Evolutionary conservation across 2,888 invertebrate species (phyloP).

Genomic region (Bruchidius siliquastri): DNA sequence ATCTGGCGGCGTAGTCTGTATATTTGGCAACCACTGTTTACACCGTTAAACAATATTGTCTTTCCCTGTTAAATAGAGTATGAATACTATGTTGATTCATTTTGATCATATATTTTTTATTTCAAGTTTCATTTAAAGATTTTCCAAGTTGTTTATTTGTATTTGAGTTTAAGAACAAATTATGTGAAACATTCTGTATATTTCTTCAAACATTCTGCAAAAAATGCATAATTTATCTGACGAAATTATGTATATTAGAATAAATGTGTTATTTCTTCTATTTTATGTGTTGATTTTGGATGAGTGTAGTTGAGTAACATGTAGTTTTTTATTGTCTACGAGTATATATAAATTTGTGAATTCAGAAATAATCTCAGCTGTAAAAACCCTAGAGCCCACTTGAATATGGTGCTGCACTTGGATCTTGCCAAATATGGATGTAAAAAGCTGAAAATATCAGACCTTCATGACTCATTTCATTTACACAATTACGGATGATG

Average conservation of each 20-base stretch:
- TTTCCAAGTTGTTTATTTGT: conserved; percentile 62
- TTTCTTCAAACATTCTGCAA: conserved; percentile 36
- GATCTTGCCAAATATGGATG: conserved; percentile 72
- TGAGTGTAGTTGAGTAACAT: conserved; percentile 69
- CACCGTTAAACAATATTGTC: no score
- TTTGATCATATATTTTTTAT: no score
- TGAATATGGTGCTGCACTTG: conserved; percentile 66
- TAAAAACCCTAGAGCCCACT: conserved; percentile 60
- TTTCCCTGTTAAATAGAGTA: no score
- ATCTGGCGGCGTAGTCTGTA: no score
- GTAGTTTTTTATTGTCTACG: conserved; percentile 68
- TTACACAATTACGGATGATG: no score
- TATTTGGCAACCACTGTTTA: no score
- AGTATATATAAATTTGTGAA: conserved; percentile 63
- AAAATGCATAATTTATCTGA: conserved; percentile 28
- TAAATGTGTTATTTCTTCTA: no score
- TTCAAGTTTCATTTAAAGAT: conserved; percentile 58
- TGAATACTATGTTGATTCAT: no score
- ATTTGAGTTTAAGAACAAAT: conserved; percentile 55
- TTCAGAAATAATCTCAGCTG: conserved; percentile 59
- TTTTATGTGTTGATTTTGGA: conserved; percentile 65
- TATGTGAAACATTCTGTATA: conserved; percentile 28
- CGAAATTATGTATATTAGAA: conserved; percentile 18
- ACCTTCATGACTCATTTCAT: no score
- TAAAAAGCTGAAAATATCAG: conserved; percentile 48